Base-by-base conservation (phyloP, 2,888 invertebrate species). In the Eustalomyia histrio region DNA sequence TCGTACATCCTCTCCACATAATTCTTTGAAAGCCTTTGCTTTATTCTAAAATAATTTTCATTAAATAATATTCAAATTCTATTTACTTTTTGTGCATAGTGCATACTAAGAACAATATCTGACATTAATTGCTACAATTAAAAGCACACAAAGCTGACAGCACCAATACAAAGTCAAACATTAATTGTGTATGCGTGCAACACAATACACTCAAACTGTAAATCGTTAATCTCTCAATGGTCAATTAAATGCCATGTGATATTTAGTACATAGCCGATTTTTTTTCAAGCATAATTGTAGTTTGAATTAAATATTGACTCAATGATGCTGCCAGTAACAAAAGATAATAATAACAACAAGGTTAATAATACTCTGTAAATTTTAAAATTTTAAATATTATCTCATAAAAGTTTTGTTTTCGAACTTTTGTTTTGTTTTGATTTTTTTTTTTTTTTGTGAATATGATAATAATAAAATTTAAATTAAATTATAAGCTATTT, bases 91-190 rank as follows among this genome's bases (percentile, higher is more conserved):
- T n/a, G 2, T 5, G 43, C 43, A 47, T 6, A 47, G 43, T 47
- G 1, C 5, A 7, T 47, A 14, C n/a, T 47, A 5, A 47, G 58
- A 29, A 43, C 61, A 76, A 76, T 67, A 69, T 57, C 64, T 68
- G 80, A 80, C 80, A 76, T 76, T 72, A 80, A 80, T 80, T 80
- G 76, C 80, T 35, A 53, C 68, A 68, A 80, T 80, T 80, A 80
- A 80, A 75, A 69, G 79, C 65, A 71, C 75, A 79, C 74, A 74
- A 71, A 75, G 69, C 67, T 71, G 75, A 79, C 79, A 74, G 79
- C 43, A 55, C 53, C 55, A 55, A 67, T 29, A 29, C 16, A 33
- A 10, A 68, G 47, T 47, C 57, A 72, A 71, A 29, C 7, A n/a
- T 50, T 24, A 17, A 63, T 21, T 63, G n/a, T 65, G n/a, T n/a